Evolutionary conservation across 1,140 invertebrate genomes (phyloP).

Genomic region (Proales similis): DNA sequence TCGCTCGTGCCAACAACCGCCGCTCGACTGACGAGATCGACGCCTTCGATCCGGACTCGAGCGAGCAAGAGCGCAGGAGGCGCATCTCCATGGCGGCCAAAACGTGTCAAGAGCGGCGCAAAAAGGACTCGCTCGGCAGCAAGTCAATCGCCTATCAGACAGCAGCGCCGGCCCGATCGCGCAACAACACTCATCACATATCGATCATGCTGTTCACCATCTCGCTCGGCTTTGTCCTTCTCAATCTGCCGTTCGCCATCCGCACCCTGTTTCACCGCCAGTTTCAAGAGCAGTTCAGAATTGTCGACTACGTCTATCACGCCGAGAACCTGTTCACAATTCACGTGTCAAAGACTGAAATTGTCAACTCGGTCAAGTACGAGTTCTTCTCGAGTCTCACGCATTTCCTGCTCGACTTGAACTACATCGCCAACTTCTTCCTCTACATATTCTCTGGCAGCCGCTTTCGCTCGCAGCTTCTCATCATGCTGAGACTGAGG

Average conservation of each 20-base stretch:
- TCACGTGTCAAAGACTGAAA: slow-evolving; percentile 13
- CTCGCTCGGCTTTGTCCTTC: slow-evolving; percentile 17
- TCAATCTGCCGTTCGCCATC: slow-evolving; percentile 31
- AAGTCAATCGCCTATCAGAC: background rate
- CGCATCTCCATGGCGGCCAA: no score
- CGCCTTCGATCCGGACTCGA: no score
- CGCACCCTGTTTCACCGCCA: slow-evolving; percentile 32
- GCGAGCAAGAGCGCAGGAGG: no score
- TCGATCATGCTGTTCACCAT: slow-evolving; percentile 28
- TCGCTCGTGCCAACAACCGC: no score
- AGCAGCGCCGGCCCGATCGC: background rate
- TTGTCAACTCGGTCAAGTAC: slow-evolving; percentile 14
- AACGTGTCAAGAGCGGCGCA: no score
- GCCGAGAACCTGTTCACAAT: slow-evolving; percentile 16
- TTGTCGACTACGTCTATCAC: slow-evolving; percentile 27
- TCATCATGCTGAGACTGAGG: background rate
- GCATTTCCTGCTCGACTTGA: slow-evolving; percentile 27
- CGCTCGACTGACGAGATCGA: background rate
- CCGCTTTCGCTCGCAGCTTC: slow-evolving; percentile 12
- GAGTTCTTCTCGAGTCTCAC: slow-evolving; percentile 34
- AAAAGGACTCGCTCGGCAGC: no score
- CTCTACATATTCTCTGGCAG: slow-evolving; percentile 33
- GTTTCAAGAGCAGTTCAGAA: slow-evolving; percentile 20
- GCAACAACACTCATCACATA: slow-evolving; percentile 11
- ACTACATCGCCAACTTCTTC: slow-evolving; percentile 35